Evolutionary conservation across 2,888 invertebrate genomes (phyloP).

Genomic region (Nemapogon koenigi): DNA sequence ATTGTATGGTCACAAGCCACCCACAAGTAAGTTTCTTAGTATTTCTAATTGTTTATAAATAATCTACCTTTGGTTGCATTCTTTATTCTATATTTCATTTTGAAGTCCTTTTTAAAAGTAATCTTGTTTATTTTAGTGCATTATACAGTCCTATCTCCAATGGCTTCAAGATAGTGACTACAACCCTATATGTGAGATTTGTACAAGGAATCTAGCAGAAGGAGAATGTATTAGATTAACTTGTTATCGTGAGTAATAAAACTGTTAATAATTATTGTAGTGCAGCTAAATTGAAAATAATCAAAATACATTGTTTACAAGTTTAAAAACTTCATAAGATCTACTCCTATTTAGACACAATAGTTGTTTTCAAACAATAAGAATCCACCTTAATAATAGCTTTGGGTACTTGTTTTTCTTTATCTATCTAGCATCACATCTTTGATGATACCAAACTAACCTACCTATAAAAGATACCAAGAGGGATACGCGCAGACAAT

Average conservation of each 20-base stretch:
- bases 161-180: conserved; percentile 99
- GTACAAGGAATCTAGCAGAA: conserved; percentile 79
- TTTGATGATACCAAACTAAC: too few species aligned
- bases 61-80: conserved; percentile 1
- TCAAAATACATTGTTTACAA: too few species aligned
- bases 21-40: conserved; percentile 79
- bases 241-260: conserved; percentile 93
- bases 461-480: too few species aligned
- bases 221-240: conserved; percentile 88
- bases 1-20: conserved; percentile 97
- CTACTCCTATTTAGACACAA: too few species aligned
- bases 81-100: background rate
- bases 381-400: too few species aligned
- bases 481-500: too few species aligned
- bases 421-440: too few species aligned
- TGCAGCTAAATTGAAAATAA: too few species aligned
- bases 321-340: too few species aligned
- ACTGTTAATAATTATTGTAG: too few species aligned
- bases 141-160: conserved; percentile 96
- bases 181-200: conserved; percentile 91
- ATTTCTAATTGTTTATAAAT: conserved; percentile 16
- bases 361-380: too few species aligned
- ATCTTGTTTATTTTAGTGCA: conserved; percentile 78
- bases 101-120: background rate
- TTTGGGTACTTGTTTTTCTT: background rate